These are phyloP conservation scores for Achroia grisella DNA, from an alignment of 1,140 invertebrate genomes.

Conservation along the genomic window DNA sequence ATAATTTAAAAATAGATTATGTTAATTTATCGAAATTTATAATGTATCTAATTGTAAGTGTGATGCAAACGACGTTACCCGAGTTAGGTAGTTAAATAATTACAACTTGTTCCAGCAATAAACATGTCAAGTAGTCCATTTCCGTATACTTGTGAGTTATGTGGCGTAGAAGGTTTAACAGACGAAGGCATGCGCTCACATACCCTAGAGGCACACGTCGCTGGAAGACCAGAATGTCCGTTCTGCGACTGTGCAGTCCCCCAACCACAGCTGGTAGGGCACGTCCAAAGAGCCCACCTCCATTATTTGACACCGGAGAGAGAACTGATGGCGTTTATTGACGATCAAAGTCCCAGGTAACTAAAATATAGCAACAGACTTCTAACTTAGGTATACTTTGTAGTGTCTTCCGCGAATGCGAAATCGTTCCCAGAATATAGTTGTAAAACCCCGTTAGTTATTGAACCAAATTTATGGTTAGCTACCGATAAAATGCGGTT, in stretches of 20 bases:
- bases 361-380: no score
- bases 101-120: conserved; percentile 2
- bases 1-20: no score
- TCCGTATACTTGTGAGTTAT: conserved; percentile 83
- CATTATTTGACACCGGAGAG: conserved; percentile 84
- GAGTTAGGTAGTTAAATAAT: no score
- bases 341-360: conserved; percentile 79
- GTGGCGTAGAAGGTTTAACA: conserved; percentile 84
- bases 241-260: conserved; percentile 86
- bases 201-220: conserved; percentile 83
- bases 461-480: no score
- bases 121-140: conserved; percentile 63
- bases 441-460: no score
- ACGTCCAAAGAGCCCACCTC: conserved; percentile 87
- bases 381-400: no score
- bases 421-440: no score
- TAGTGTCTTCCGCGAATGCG: no score
- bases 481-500: no score
- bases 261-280: conserved; percentile 82
- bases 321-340: conserved; percentile 77
- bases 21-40: no score
- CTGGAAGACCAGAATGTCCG: conserved; percentile 84
- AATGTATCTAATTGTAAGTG: no score
- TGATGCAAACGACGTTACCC: no score
- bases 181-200: conserved; percentile 87